Percentiles rank a stretch among this genome's conserved stretches.
phyloP scores from a whole-genome alignment of 2,113 vertebrate genomes.

The Acinonyx jubatus region DNA sequence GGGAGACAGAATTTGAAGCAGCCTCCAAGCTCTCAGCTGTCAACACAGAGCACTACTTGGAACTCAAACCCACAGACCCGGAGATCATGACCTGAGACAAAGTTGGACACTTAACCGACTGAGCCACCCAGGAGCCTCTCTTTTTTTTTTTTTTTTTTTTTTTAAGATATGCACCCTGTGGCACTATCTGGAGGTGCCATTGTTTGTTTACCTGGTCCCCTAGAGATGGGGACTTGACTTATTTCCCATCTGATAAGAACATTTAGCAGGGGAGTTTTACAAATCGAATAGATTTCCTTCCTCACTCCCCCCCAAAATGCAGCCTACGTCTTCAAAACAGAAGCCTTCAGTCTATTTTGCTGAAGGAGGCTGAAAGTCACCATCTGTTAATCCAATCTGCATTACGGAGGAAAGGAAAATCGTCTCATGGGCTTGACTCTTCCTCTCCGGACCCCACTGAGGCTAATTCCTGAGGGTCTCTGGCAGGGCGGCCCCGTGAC shows the following conservation, averaged over 20 bases:
- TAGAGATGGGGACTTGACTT: neutral
- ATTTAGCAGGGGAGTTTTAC: constrained; percentile 17
- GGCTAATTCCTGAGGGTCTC: neutral
- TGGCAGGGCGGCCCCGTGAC: too few relatives aligned
- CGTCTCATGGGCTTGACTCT: neutral
- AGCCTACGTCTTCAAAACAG: constrained; percentile 48
- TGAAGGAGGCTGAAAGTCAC: constrained; percentile 20
- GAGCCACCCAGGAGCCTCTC: too few relatives aligned
- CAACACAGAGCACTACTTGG: too few relatives aligned
- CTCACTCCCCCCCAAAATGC: neutral
- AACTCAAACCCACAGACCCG: too few relatives aligned
- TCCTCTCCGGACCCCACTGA: neutral
- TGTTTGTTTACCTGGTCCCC: neutral
- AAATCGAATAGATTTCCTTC: constrained; percentile 57
- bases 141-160: neutral
- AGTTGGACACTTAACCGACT: too few relatives aligned
- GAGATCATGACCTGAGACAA: too few relatives aligned
- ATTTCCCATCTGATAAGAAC: constrained; percentile 18
- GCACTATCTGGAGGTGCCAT: neutral
- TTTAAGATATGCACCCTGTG: neutral
- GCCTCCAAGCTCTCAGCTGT: too few relatives aligned
- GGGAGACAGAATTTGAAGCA: too few relatives aligned
- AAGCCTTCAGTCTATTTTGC: constrained; percentile 31
- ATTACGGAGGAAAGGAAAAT: neutral
- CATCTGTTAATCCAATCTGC: constrained; percentile 66